Base-by-base conservation (phyloP, 2,888 invertebrate genomes). In the Parnassius apollo region DNA sequence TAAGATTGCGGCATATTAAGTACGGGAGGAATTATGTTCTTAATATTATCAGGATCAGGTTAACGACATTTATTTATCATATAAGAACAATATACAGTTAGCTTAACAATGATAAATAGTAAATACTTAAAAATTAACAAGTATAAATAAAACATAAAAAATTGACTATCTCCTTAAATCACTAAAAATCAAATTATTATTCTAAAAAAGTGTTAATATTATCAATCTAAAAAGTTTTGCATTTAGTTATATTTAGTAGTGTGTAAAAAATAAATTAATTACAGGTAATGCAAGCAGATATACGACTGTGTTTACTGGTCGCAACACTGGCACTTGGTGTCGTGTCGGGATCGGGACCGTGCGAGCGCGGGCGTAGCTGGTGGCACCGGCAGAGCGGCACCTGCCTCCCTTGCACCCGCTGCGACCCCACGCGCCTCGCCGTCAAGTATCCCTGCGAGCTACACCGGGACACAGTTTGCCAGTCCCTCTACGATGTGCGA, bases 381-480 rank as follows among this genome's bases (percentile, higher is more conserved):
- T 95, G 96, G 94, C 93, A 95, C 83, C 91, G 93, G 68, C 91
- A 93, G 71, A 91, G 90, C 69, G 93, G 93, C 79, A 84, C 85
- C 72, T 96, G 96, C 85, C 86, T 93, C 73, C 94, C 94, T 65
- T 96, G 96, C 90, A 94, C 95, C 62, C 91, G 91, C 76, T 96
- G 96, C 86, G 94, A 94, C 72, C 87, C 92, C 22, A 80, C 82
- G 65, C 93, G 92, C 62, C 83, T 92, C 73, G 94, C 95, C 66
- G 95, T 96, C 51, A 82, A 94, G 67, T 92, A 94, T 61, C 96
- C 96, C 62, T 96, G 96, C 85, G 95, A 95, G 75, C 86, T 94
- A 65, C 95, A 96, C 87, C 92, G 94, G 66, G 95, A 96, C 85
- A 95, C 96, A 51, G 90, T 94, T 71, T 96, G 96, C 85, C 95